These are phyloP conservation scores for Herminia tarsipennalis DNA, from an alignment of 2,888 invertebrate genomes.

Conservation along the genomic window DNA sequence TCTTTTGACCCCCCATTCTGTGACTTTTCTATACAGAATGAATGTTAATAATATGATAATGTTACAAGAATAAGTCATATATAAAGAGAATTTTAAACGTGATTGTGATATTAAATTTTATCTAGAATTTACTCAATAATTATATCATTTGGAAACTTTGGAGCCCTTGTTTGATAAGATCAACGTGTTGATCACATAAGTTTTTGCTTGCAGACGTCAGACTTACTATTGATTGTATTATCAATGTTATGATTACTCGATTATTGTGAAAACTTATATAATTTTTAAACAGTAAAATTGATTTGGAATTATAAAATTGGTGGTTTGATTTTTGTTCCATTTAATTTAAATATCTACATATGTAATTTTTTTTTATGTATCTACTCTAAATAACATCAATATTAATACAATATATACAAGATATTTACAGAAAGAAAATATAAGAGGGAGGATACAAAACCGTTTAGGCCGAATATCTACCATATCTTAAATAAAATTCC, in stretches of 20 bases:
- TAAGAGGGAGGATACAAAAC: no score
- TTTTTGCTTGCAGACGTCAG: conserved; percentile 6
- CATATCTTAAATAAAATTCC: no score
- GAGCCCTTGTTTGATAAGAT: conserved; percentile 33
- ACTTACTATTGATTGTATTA: conserved; percentile 6
- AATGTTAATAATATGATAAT: conserved; percentile 14
- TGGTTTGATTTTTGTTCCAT: no score
- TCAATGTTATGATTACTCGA: background rate
- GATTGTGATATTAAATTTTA: conserved; percentile 38
- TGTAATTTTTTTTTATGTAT: no score
- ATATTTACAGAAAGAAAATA: no score
- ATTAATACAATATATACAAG: no score
- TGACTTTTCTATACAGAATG: conserved; percentile 16
- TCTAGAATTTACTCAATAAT: conserved; percentile 37
- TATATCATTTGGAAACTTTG: conserved; percentile 14
- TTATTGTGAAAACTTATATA: no score
- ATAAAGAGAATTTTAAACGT: conserved; percentile 52
- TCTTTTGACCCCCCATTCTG: conserved; percentile 66
- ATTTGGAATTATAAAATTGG: no score
- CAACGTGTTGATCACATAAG: conserved; percentile 47
- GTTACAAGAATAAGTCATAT: conserved; percentile 33
- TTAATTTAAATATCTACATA: no score
- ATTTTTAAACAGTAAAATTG: no score
- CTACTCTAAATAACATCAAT: no score
- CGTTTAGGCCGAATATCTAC: no score